These are phyloP conservation scores for Meda fulgida DNA, from an alignment of 2,797 vertebrate species.

Conservation along the genomic window DNA sequence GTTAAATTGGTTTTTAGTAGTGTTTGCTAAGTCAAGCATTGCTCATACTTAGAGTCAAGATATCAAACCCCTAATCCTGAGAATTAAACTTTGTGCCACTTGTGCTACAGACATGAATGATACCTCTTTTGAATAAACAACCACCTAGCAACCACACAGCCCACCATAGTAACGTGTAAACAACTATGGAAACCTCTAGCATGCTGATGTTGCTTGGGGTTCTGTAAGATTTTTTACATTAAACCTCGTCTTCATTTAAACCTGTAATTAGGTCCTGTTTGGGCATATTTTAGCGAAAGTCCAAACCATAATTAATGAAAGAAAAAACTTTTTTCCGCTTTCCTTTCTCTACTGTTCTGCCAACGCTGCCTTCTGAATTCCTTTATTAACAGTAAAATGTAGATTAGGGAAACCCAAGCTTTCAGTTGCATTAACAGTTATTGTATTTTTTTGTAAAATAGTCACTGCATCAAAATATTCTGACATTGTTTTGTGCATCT, in stretches of 20 bases:
- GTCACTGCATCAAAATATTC: not conserved
- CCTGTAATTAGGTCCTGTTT: not conserved
- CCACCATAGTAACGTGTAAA: not conserved
- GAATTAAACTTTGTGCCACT: not conserved
- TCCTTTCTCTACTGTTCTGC: not conserved
- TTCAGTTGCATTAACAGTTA: not conserved
- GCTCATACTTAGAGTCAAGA: not conserved
- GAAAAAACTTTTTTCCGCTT: not conserved
- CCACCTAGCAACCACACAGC: not conserved
- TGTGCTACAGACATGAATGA: not conserved
- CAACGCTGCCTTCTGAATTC: not conserved
- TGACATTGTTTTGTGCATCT: not conserved
- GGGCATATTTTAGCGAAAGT: not conserved
- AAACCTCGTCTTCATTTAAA: not conserved
- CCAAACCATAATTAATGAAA: constrained; percentile 12
- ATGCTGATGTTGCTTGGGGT: not conserved
- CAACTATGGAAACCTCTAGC: not conserved
- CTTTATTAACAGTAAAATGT: not conserved
- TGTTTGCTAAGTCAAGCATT: constrained; percentile 29
- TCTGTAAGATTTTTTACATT: not conserved
- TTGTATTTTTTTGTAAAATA: not conserved
- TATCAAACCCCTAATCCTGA: not conserved
- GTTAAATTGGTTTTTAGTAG: constrained; percentile 52
- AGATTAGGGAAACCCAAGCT: not conserved
- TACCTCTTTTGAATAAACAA: not conserved